Evolutionary conservation across 2,888 invertebrate species (phyloP), one percentile per base, ranked within the genome.

Genomic region (Tridacna gigas): DNA sequence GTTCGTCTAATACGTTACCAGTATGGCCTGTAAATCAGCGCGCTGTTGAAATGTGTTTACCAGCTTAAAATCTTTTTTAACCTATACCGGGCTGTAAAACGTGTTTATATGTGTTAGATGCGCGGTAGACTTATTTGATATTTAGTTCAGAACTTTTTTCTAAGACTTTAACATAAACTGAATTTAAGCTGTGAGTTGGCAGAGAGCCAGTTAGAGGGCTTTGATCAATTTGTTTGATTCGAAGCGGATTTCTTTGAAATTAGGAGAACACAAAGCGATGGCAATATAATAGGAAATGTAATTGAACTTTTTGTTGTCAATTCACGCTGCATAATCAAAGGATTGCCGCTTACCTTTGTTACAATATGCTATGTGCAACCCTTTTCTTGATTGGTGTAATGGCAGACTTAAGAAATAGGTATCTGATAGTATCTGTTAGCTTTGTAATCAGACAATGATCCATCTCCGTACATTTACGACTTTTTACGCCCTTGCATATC

Each of bases 11-110:
- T 88, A 86, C 83, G 88, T 88, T 88, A 83, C 60, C 77, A 71
- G 83, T 79, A 76, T 73, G 77, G 83, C 79, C 79, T 84, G 88
- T 90, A 89, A 90, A 90, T 88, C 88, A 88, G 78, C 66, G 74
- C 28, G 75, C 65, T 76, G 76, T 61, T 63, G 76, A 76, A 76
- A 76, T 76, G 76, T 63, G 76, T 76, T 76, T 76, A 76, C 76
- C 76, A 76, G 76, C 65, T 65, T 65, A 65, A 76, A 45, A 63
- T 60, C 37, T 26, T 74, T 56, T 74, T 56, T 56, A 56, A 56
- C 56, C 56, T 56, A 37, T 56, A 56, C 56, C 15, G 20, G 20
- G 20, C 56, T 15, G 15, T 56, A 56, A 56, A 56, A 56, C 15
- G 20, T 56, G 56, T 56, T 56, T 56, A 56, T 56, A 56, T 20